phyloP scores from a whole-genome alignment of 2,113 vertebrate species.

The Candoia aspera region DNA sequence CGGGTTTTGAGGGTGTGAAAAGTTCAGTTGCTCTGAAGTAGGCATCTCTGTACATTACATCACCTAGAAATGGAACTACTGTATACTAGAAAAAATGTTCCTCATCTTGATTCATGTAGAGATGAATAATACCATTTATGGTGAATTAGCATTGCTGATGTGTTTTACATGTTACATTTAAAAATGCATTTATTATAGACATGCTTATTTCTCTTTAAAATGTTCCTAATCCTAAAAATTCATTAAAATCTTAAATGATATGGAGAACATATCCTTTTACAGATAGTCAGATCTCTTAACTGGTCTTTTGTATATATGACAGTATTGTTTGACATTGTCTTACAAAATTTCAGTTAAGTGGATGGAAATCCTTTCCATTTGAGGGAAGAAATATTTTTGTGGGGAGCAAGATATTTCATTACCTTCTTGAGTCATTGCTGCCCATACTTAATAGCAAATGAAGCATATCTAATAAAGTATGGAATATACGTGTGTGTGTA shows the following conservation, averaged over 20 bases:
- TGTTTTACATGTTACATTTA: constrained; percentile 27
- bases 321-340: background rate
- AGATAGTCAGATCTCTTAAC: background rate
- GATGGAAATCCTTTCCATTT: constrained; percentile 1
- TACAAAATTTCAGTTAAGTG: background rate
- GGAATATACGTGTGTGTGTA: background rate
- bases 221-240: background rate
- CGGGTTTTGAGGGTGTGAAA: constrained; percentile 93
- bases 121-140: constrained; percentile 44
- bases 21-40: constrained; percentile 92
- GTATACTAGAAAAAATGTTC: constrained; percentile 75
- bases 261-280: background rate
- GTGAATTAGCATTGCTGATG: constrained; percentile 7
- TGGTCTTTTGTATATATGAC: background rate
- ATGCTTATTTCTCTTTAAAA: constrained; percentile 1
- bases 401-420: background rate
- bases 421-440: background rate
- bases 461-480: background rate
- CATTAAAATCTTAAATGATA: background rate
- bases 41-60: constrained; percentile 77
- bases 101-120: constrained; percentile 73
- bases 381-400: background rate
- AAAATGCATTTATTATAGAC: background rate
- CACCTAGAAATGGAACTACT: constrained; percentile 82
- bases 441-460: background rate